Conservation (phyloP, 2,113 vertebrate genomes). For the Cyprinodon tularosa region DNA sequence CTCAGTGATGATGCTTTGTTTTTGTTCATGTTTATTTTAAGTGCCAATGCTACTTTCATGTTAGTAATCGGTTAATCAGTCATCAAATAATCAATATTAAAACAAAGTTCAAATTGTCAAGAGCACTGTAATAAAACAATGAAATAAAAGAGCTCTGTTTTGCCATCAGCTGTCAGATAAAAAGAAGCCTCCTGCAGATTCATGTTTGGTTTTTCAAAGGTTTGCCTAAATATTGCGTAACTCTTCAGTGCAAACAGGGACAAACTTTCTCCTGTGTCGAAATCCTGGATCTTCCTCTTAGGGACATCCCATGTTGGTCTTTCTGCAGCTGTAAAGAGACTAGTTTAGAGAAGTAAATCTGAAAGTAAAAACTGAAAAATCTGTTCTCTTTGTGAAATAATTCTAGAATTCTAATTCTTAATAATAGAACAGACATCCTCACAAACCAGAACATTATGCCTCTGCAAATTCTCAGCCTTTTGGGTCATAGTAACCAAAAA, state of each 20-base stretch:
- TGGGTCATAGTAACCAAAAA: too few relatives aligned
- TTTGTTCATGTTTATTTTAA: background rate
- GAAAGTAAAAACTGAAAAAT: background rate
- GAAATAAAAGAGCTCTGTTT: background rate
- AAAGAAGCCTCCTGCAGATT: background rate
- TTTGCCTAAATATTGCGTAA: conserved; percentile 5
- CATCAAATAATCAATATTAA: too few relatives aligned
- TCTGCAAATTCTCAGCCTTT: too few relatives aligned
- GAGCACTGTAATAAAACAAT: background rate
- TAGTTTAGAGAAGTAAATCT: background rate
- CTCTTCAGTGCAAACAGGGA: background rate
- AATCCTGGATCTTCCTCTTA: background rate
- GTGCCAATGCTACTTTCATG: background rate
- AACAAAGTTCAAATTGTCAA: background rate
- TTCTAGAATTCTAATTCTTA: too few relatives aligned
- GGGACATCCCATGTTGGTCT: too few relatives aligned
- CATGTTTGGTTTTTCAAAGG: background rate
- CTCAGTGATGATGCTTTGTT: background rate
- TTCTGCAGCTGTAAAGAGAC: too few relatives aligned
- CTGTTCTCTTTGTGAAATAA: too few relatives aligned
- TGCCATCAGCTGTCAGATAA: background rate
- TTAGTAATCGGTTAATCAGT: background rate
- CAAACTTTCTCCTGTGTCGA: background rate
- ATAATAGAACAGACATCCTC: background rate
- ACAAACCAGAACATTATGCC: too few relatives aligned